A percentile compares a stretch with the other conserved stretches of the same genome.
These are phyloP conservation scores for Cryptops parisi DNA, from an alignment of 2,888 invertebrate genomes.

Conservation along the genomic window DNA sequence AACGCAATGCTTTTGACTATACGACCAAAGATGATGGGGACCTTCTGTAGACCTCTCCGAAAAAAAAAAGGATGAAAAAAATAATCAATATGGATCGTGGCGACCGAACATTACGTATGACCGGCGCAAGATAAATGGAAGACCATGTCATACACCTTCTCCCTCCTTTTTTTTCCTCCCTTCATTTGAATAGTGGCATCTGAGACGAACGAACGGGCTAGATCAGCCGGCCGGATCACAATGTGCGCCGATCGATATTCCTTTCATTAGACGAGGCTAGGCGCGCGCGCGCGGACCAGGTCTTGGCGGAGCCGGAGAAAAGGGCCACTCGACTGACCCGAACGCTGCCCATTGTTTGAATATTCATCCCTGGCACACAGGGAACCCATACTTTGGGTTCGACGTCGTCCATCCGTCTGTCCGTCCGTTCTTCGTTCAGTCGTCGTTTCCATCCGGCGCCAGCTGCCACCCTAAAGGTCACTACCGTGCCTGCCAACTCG, in stretches of 20 bases:
- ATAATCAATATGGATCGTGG: not conserved
- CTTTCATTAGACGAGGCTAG: constrained; percentile 2
- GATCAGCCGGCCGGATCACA: not conserved
- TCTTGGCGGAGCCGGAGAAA: not conserved
- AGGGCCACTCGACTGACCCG: too few species aligned
- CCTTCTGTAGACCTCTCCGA: too few species aligned
- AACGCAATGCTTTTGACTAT: too few species aligned
- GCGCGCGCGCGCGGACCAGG: not conserved
- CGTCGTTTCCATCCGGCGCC: too few species aligned
- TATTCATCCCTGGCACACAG: not conserved
- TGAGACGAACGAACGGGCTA: not conserved
- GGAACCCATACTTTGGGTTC: too few species aligned
- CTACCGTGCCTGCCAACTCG: too few species aligned
- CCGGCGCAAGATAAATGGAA: not conserved
- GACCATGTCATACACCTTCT: not conserved
- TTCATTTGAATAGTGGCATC: constrained; percentile 4
- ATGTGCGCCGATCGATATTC: not conserved
- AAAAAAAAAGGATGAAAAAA: too few species aligned
- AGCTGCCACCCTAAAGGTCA: too few species aligned
- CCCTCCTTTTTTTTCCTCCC: not conserved
- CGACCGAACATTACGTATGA: not conserved
- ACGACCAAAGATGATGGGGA: too few species aligned
- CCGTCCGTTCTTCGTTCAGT: too few species aligned
- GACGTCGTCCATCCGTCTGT: too few species aligned
- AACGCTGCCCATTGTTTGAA: not conserved